Base-by-base conservation (phyloP, 2,113 vertebrate species). In the Pteropus alecto region DNA sequence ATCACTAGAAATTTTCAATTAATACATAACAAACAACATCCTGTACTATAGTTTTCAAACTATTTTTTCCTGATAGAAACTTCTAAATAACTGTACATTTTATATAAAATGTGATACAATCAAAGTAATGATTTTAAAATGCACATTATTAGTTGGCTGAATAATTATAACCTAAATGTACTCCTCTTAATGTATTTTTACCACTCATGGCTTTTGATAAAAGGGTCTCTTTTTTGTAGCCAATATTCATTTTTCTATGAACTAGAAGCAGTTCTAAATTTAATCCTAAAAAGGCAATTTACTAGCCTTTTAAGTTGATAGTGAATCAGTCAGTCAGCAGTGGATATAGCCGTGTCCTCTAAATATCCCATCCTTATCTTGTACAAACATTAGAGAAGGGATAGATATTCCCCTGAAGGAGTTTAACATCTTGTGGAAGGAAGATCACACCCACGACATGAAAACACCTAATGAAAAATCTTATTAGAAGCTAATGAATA, bases 161-260 rank as follows among this genome's bases (percentile, higher is more conserved):
- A 51, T 90, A 95, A 86, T 92, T 56, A 94, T 71, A 71, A 70
- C 21, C 8, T 84, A 88, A 96, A 74, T 56, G n/a, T 76, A 43
- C 48, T 85, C 48, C n/a, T 84, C 33, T 89, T 79, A 61, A 81
- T 56, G 24, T 46, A 2, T 85, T 77, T 73, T 88, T 74, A 18
- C 18, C 22, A 71, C n/a, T 11, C 33, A n/a, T 33, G 43, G 7
- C n/a, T 88, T 89, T 88, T 56, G 92, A 94, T 79, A 89, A 61
- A 92, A 84, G 6, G 43, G 51, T 43, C 68, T 94, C 35, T 78
- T 3, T 61, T 71, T 54, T 61, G 28, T 82, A 46, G 61, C 14
- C 33, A 83, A 35, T 60, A 90, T 46, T 90, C 56, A 71, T 70
- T 91, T 93, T 87, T 77, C 30, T 43, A 88, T 21, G 28, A 67